Base-by-base conservation (phyloP, 2,888 invertebrate genomes). In the Phania funesta region DNA sequence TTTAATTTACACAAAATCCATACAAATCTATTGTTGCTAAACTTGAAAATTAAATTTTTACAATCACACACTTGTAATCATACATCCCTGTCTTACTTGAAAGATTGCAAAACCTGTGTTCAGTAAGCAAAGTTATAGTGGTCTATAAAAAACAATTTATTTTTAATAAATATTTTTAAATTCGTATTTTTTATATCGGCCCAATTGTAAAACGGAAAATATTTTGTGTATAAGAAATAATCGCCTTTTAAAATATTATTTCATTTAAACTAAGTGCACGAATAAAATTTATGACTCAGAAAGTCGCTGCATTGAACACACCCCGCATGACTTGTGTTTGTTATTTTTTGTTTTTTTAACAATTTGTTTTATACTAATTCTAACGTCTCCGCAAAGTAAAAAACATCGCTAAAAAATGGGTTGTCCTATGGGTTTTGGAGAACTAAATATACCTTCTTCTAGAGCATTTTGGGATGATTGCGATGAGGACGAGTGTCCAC, bases 401-500 rank as follows among this genome's bases (percentile, higher is more conserved):
- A 41, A 5, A 13, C 11, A 41, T 41, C 41, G 6, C 6, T n/a
- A 1, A 41, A 79, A 58, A 65, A 90, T 90, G 90, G 85, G 86
- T 16, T 89, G 90, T 81, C 87, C 89, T 22, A 86, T 87, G 83
- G 87, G 88, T 62, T 91, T 91, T 84, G 91, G 91, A 7, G 91
- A 91, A 85, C 76, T 91, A 26, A 87, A 89, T 46, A 89, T 91
- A 50, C 90, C 91, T 0, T 87, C 89, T 0, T 91, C 91, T 2
- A 86, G 91, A n/a, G 91, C 91, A 0, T 91, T 91, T 74, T 91
- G 90, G 90, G 91, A 91, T 84, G 91, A 89, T 44, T 89, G 89
- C 29, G 90, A 90, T 18, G 91, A 91, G 52, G 89, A 89, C 62
- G 89, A 87, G n/a, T 80, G 85, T 9, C 84, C 85, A 2, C 58